phyloP scores from a whole-genome alignment of 2,113 vertebrate genomes.

The Coreoperca whiteheadi region DNA sequence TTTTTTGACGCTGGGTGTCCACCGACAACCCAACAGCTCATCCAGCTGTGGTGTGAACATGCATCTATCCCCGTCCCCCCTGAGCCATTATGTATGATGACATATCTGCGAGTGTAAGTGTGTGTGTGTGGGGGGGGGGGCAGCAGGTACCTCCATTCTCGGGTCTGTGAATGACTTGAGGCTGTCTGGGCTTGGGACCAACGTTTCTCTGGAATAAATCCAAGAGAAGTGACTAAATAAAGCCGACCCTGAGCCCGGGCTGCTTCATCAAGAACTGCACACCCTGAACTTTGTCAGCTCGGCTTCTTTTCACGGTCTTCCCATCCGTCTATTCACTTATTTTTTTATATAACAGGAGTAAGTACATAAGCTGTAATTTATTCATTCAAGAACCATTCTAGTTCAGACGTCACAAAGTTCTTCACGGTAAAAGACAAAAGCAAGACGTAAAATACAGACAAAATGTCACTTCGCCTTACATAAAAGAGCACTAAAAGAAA shows the following conservation, averaged over 20 bases:
- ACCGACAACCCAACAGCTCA: conserved; percentile 5
- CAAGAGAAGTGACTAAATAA: conserved; percentile 2
- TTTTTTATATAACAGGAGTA: too few relatives aligned
- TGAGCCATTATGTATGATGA: not conserved
- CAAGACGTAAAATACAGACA: too few relatives aligned
- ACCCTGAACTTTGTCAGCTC: not conserved
- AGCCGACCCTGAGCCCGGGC: not conserved
- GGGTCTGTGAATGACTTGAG: not conserved
- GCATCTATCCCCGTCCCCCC: not conserved
- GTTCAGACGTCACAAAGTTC: too few relatives aligned
- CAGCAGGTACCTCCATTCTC: not conserved
- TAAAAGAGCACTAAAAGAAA: too few relatives aligned
- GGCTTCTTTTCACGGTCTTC: too few relatives aligned
- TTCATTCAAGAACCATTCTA: too few relatives aligned
- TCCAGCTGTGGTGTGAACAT: conserved; percentile 20
- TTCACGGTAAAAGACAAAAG: too few relatives aligned
- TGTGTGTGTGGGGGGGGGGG: too few relatives aligned
- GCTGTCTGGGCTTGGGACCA: not conserved
- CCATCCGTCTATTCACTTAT: not conserved
- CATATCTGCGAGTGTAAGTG: not conserved
- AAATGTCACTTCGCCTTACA: too few relatives aligned
- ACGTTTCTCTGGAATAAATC: not conserved
- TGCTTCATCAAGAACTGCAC: not conserved
- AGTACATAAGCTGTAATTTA: too few relatives aligned
- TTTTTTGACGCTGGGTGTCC: not conserved